These are phyloP conservation scores for Hylaea fasciaria DNA, from an alignment of 2,888 invertebrate genomes.

Conservation along the genomic window DNA sequence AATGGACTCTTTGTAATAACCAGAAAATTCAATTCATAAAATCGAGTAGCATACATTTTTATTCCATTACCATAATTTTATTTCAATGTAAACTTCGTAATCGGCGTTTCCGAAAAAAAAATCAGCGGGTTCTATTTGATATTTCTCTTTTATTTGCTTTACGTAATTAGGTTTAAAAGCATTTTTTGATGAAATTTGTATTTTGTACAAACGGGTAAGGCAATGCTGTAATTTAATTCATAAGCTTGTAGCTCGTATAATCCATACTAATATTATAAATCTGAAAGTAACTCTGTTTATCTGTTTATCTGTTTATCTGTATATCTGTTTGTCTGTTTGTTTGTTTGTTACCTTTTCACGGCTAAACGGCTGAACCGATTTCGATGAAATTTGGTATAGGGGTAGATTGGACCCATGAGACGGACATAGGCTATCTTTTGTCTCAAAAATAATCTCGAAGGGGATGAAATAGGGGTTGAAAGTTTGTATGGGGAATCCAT, in stretches of 20 bases:
- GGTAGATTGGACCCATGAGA: too few relatives aligned
- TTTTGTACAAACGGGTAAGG: conserved; percentile 31
- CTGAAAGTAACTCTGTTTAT: too few relatives aligned
- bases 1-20: not conserved
- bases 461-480: too few relatives aligned
- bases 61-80: conserved; percentile 46
- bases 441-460: too few relatives aligned
- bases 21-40: not conserved
- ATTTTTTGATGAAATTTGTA: conserved; percentile 34
- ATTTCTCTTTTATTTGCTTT: conserved; percentile 43
- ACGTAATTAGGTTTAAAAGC: conserved; percentile 38
- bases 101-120: conserved; percentile 44
- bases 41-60: conserved; percentile 18
- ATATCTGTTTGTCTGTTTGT: too few relatives aligned
- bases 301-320: too few relatives aligned
- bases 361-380: too few relatives aligned
- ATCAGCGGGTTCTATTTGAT: conserved; percentile 38
- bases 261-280: too few relatives aligned
- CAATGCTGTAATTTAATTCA: conserved; percentile 18
- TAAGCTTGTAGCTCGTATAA: conserved; percentile 16
- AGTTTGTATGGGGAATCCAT: too few relatives aligned
- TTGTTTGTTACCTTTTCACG: too few relatives aligned
- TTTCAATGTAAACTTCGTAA: conserved; percentile 52
- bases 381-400: too few relatives aligned
- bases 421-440: too few relatives aligned